Conservation (phyloP, 2,888 invertebrate species). For the Meiosimyza platycephala region DNA sequence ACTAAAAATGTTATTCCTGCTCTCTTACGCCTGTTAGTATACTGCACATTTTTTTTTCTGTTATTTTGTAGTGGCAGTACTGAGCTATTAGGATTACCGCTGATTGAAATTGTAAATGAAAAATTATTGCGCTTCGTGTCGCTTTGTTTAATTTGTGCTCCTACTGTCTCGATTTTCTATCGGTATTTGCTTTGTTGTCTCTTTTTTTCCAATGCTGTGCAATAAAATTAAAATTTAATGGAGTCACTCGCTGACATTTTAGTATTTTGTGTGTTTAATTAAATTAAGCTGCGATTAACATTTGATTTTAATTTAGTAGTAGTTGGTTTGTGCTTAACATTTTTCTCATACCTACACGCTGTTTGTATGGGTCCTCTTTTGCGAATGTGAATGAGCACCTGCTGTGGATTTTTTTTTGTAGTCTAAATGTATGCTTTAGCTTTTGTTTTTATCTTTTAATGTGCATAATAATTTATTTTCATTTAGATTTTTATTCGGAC, state of each 20-base stretch:
- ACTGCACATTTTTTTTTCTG: slow-evolving; percentile 31
- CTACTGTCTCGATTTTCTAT: slow-evolving; percentile 35
- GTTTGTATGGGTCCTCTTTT: slow-evolving; percentile 20
- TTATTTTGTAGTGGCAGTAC: neutral
- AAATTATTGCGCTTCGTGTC: slow-evolving; percentile 54
- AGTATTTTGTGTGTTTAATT: slow-evolving; percentile 62
- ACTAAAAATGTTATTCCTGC: neutral
- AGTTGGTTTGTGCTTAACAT: slow-evolving; percentile 8
- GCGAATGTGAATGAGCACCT: slow-evolving; percentile 19
- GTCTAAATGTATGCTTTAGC: slow-evolving; percentile 36
- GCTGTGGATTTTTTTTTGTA: slow-evolving; percentile 3
- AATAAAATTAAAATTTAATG: slow-evolving; percentile 63
- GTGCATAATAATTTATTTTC: slow-evolving; percentile 3
- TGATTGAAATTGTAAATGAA: slow-evolving; percentile 67
- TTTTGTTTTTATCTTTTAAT: slow-evolving; percentile 34
- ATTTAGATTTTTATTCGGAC: neutral
- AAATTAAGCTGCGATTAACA: slow-evolving; percentile 64
- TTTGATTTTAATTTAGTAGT: slow-evolving; percentile 63
- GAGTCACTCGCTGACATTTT: slow-evolving; percentile 66
- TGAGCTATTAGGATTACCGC: slow-evolving; percentile 59
- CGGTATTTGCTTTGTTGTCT: neutral
- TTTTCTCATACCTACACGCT: neutral
- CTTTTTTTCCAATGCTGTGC: slow-evolving; percentile 34
- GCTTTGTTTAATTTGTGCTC: slow-evolving; percentile 29
- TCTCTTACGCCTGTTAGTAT: slow-evolving; percentile 40